phyloP scores from a whole-genome alignment of 2,888 invertebrate genomes.

The Chaetoderma sp. region DNA sequence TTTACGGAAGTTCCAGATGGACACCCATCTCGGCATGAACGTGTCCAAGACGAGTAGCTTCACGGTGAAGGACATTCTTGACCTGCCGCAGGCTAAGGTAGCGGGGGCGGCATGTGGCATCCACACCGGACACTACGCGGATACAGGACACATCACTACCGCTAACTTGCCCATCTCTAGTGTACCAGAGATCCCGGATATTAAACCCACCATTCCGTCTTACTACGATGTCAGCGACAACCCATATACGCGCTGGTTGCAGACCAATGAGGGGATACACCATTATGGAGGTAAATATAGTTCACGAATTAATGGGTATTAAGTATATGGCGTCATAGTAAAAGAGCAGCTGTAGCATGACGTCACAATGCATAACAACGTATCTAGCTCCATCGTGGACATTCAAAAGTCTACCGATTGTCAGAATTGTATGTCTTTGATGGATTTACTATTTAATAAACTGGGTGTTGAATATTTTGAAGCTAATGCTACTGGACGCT shows the following conservation, averaged over 20 bases:
- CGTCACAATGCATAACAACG: background rate
- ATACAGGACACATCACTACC: slow-evolving; percentile 20
- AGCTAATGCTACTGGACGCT: no score
- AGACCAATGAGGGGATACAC: slow-evolving; percentile 61
- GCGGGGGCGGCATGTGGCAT: slow-evolving; percentile 42
- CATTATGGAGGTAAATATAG: slow-evolving; percentile 56
- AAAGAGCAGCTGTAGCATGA: no score
- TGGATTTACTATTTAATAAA: no score
- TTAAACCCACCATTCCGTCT: slow-evolving; percentile 44
- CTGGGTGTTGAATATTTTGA: no score
- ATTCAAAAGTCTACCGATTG: background rate
- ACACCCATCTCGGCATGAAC: slow-evolving; percentile 74
- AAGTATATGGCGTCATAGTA: no score
- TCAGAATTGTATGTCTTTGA: no score
- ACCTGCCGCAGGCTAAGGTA: slow-evolving; percentile 77
- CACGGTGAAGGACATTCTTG: slow-evolving; percentile 93
- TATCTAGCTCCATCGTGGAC: no score
- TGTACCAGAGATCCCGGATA: slow-evolving; percentile 33
- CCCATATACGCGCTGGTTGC: slow-evolving; percentile 72
- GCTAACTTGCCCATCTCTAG: background rate
- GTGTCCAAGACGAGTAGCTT: slow-evolving; percentile 83
- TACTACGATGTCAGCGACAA: slow-evolving; percentile 68
- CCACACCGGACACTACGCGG: slow-evolving; percentile 45
- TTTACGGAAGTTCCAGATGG: slow-evolving; percentile 40
- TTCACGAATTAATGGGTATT: no score